Conservation (phyloP, 2,113 vertebrate genomes). For the Callithrix jacchus region DNA sequence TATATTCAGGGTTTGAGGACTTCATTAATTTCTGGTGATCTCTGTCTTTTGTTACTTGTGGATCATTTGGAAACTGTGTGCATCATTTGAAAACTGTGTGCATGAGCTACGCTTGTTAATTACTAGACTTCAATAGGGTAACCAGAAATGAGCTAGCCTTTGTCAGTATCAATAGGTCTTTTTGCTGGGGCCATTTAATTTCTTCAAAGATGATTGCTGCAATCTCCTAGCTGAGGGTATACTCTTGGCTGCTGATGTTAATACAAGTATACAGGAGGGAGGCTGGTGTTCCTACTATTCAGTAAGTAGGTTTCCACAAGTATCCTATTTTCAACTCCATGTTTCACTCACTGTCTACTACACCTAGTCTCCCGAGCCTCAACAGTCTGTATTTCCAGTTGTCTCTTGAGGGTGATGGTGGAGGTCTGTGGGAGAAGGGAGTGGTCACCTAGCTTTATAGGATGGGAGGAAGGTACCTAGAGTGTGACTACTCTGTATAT, state of each 20-base stretch:
- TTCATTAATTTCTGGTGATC: slow-evolving; percentile 9
- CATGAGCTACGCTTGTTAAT: neutral
- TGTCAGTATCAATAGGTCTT: neutral
- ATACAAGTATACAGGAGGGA: neutral
- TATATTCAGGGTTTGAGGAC: neutral
- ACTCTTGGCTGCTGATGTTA: neutral
- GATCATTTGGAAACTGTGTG: too few relatives aligned
- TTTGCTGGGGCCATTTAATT: neutral
- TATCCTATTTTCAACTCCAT: neutral
- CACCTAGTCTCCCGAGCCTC: neutral
- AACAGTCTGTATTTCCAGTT: neutral
- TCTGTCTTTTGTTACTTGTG: neutral
- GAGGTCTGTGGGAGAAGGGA: neutral
- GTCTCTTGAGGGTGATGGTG: neutral
- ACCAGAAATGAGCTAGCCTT: neutral
- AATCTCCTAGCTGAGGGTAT: neutral
- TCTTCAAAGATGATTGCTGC: neutral
- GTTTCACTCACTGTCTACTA: neutral
- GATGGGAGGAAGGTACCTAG: neutral
- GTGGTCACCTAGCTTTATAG: neutral
- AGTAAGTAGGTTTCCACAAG: neutral
- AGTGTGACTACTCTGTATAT: neutral
- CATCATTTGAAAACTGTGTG: neutral
- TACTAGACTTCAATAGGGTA: neutral
- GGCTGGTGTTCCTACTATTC: neutral